Evolutionary conservation across 2,797 vertebrate genomes (phyloP), one percentile per base, ranked within the genome.

Genomic region (Numenius phaeopus): DNA sequence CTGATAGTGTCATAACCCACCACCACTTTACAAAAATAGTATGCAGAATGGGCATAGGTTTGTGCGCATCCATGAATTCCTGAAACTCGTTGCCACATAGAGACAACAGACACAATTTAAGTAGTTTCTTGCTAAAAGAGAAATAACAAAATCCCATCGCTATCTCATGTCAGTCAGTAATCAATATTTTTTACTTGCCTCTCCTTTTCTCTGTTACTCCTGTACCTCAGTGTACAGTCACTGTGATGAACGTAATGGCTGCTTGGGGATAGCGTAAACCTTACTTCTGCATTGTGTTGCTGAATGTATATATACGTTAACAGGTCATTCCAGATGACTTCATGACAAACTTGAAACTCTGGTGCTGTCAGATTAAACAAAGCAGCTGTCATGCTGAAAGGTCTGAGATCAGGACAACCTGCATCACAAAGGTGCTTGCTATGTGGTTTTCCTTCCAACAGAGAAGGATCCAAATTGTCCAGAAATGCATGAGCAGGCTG

Each of bases 101-200:
- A 95, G 46, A 15, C 24, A 70, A 82, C 30, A 80, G n/a, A 77
- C 54, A 65, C 17, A 40, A 85, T 90, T 91, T 86, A 72, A 66
- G 84, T 83, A 26, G 24, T 83, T 77, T 93, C 47, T 79, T 30
- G 9, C 65, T 89, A 66, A 69, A 77, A 87, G 61, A 70, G 57
- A 94, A 96, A 84, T 55, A 79, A 16, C 58, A 79, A 95, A 94
- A 95, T 64, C 26, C 30, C 87, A 57, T 73, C 71, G 93, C 52
- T 69, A 5, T 50, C 83, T 95, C 50, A 21, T 42, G 81, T 58
- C 29, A 59, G 47, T 61, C 78, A 80, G 57, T 66, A 94, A 90
- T 72, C 16, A 49, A n/a, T 84, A 32, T 26, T 94, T 83, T 79
- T 42, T 34, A 65, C 27, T 47, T 67, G 14, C 39, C 30, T 64